Evolutionary conservation across 1,140 invertebrate species (phyloP).

Genomic region (Manduca sexta): DNA sequence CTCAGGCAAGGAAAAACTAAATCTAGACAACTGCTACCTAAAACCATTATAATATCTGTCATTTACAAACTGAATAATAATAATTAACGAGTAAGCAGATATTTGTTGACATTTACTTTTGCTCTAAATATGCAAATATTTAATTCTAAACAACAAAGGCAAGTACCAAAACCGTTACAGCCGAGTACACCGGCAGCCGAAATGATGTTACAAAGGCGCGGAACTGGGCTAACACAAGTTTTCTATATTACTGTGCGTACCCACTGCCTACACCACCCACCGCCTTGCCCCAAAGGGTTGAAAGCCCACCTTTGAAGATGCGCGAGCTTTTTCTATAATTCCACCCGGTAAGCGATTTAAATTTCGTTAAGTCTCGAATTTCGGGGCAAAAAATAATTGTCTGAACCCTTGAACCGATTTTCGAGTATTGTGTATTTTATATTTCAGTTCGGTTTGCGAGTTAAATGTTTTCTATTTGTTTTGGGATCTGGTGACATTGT

Average conservation of each 20-base stretch:
- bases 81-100: too few species aligned
- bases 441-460: too few species aligned
- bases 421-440: constrained; percentile 1
- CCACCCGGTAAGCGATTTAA: constrained; percentile 65
- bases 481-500: too few species aligned
- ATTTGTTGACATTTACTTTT: too few species aligned
- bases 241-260: constrained; percentile 70
- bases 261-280: constrained; percentile 20
- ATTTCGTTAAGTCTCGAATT: constrained; percentile 69
- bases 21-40: too few species aligned
- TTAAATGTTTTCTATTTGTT: too few species aligned
- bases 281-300: constrained; percentile 45
- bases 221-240: constrained; percentile 72
- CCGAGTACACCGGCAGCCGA: constrained; percentile 46
- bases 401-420: constrained; percentile 46
- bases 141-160: constrained; percentile 19
- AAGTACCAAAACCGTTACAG: constrained; percentile 24
- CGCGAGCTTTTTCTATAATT: constrained; percentile 70
- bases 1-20: too few species aligned
- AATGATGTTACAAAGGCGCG: constrained; percentile 72
- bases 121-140: too few species aligned
- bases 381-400: constrained; percentile 69
- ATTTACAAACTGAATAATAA: too few species aligned
- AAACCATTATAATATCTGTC: too few species aligned
- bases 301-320: constrained; percentile 65